Evolutionary conservation across 2,797 vertebrate species (phyloP), one percentile per base, ranked within the genome.

Genomic region (Crax fasciolata): DNA sequence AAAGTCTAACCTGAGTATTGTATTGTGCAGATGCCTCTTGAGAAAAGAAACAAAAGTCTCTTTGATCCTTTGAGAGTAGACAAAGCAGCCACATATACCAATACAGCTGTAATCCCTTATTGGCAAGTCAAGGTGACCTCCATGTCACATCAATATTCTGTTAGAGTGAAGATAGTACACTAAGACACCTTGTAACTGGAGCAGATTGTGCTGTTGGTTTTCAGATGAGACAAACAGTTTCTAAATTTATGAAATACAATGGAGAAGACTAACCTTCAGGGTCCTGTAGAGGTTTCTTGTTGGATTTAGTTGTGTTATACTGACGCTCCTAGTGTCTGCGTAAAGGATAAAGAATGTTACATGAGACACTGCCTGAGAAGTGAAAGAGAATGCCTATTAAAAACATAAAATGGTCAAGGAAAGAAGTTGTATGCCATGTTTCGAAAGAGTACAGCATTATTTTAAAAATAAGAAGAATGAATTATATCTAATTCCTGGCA

Each of bases 241-340:
- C 61, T 72, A 48, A 85, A 92, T 77, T 68, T 76, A 66, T 39
- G 32, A 72, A 93, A 67, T 28, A 8, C 30, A 39, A 2, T 8
- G 17, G 68, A 77, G 17, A 30, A 68, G 44, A 68, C 46, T 66
- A 95, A 91, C 77, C n/a, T 95, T 55, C 51, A 90, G 71, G 59
- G 48, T 28, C 52, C 55, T 73, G 44, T 55, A 71, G 39, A 70
- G 18, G 10, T 58, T 93, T 79, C 54, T 73, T 35, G 27, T 14
- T 80, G 41, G 48, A 46, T 92, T 89, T 84, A 79, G 30, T 83
- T 84, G 73, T 70, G 39, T 49, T n/a, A 39, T n/a, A 62, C 2
- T 19, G 28, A 44, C 24, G 41, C 7, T 57, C 9, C 38, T 87
- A 39, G 59, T 89, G 59, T 35, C 25, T 84, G n/a, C 48, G 25